Base-by-base conservation (phyloP, 2,113 vertebrate species). In the Siniperca knerii region DNA sequence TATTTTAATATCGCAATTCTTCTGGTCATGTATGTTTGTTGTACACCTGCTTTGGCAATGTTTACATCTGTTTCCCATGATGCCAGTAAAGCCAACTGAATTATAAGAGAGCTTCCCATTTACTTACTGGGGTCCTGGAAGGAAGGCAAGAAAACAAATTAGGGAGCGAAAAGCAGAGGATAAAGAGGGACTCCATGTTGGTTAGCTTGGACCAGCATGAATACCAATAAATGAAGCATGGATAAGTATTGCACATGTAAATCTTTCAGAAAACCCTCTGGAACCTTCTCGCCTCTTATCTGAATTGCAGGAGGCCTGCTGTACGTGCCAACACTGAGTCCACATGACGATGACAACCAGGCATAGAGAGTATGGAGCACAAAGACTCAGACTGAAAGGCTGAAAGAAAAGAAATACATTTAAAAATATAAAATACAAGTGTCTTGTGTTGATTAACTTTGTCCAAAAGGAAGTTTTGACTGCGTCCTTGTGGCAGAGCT, bases 121-220 rank as follows among this genome's bases (percentile, higher is more conserved):
- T 52, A 79, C 83, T 79, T 58, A 48, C 65, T 52, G 66, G 4
- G n/a, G 44, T 52, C 54, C 23, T 42, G 62, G 64, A 81, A n/a
- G 52, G 52, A 64, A 48, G 15, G 33, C 40, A 71, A 37, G 82
- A 76, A 86, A 85, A 81, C 72, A 83, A 86, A 80, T 64, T 29
- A 84, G 67, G n/a, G 61, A 33, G 76, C 80, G 64, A 78, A 77
- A 62, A 72, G 75, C 64, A 29, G 73, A 81, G 74, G 70, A 87
- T 87, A 77, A 92, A 86, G 81, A 84, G 29, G 13, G 75, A 86
- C 78, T 74, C 67, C 82, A 79, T 87, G 89, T 82, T 86, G 89
- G 89, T 89, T 62, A 65, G 77, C 77, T 21, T 8, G 50, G 46
- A 69, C 40, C 48, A 55, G 54, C 84, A 68, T 90, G 87, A 85